These are phyloP conservation scores for Stomorhina lunata DNA, from an alignment of 2,888 invertebrate genomes.

Conservation along the genomic window DNA sequence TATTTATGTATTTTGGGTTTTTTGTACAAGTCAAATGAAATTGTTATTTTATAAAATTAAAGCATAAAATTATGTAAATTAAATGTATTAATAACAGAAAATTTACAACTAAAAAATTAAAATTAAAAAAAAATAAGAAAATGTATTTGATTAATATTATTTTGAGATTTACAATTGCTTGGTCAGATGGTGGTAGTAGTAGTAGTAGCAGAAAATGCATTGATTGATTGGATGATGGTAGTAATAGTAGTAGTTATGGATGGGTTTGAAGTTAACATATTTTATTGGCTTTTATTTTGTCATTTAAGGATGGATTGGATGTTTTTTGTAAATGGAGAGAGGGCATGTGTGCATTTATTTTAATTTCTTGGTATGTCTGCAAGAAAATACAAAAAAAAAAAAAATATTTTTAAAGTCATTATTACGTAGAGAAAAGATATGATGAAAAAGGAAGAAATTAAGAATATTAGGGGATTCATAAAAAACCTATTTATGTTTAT, in stretches of 20 bases:
- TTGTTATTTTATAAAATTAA: conserved; percentile 25
- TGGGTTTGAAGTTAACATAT: conserved; percentile 1
- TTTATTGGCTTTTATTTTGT: conserved; percentile 37
- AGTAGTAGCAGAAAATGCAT: neutral
- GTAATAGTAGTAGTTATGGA: conserved; percentile 13
- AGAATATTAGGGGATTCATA: neutral
- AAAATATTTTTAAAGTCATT: conserved; percentile 17
- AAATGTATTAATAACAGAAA: neutral
- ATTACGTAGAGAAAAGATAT: conserved; percentile 5
- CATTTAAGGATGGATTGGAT: conserved; percentile 38
- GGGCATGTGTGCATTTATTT: conserved; percentile 43
- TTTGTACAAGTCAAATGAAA: conserved; percentile 48
- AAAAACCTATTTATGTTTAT: too few relatives aligned
- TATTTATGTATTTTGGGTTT: conserved; percentile 22
- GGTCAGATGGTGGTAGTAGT: neutral
- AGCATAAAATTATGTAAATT: conserved; percentile 12
- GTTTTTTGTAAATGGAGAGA: conserved; percentile 32
- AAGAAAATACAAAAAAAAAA: conserved; percentile 52
- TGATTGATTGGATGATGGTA: neutral
- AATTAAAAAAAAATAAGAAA: neutral
- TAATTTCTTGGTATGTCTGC: conserved; percentile 56
- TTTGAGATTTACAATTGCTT: conserved; percentile 20
- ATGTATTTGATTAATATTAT: neutral
- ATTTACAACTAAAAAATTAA: conserved; percentile 25
- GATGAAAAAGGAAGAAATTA: neutral